Conservation (phyloP, 2,797 vertebrate genomes). For the Bradypodion ventrale region DNA sequence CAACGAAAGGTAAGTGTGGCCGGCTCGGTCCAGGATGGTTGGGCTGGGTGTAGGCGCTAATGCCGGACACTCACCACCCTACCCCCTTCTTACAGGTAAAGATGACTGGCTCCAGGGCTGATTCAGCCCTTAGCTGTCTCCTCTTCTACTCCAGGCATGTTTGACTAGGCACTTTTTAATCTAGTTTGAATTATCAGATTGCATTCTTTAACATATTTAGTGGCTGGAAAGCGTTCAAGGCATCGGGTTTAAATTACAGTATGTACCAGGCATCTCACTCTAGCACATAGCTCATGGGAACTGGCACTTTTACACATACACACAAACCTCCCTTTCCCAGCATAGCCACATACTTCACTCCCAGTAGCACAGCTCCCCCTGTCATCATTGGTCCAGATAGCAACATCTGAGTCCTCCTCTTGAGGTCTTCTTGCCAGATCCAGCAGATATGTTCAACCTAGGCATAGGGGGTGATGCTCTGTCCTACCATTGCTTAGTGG, state of each 20-base stretch:
- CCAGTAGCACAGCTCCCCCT: constrained; percentile 4
- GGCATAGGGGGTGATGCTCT: too few relatives aligned
- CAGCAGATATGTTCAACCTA: background rate
- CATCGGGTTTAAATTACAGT: constrained; percentile 1
- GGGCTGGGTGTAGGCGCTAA: too few relatives aligned
- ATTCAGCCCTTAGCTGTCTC: background rate
- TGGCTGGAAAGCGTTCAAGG: background rate
- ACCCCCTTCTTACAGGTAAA: too few relatives aligned
- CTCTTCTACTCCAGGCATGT: background rate
- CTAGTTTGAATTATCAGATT: background rate
- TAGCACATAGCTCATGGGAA: background rate
- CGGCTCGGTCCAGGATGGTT: too few relatives aligned
- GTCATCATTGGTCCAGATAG: background rate
- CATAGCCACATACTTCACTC: background rate
- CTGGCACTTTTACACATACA: background rate
- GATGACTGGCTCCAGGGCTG: background rate
- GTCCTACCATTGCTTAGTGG: too few relatives aligned
- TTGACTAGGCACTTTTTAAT: background rate
- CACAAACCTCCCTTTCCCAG: background rate
- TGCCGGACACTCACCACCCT: too few relatives aligned
- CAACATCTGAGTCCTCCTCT: background rate
- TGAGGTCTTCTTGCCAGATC: background rate
- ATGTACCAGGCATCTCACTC: background rate
- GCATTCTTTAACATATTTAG: constrained; percentile 13
- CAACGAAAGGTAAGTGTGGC: too few relatives aligned